Evolutionary conservation across 2,888 invertebrate genomes (phyloP), one percentile per base, ranked within the genome.

Genomic region (Podabrus alpinus): DNA sequence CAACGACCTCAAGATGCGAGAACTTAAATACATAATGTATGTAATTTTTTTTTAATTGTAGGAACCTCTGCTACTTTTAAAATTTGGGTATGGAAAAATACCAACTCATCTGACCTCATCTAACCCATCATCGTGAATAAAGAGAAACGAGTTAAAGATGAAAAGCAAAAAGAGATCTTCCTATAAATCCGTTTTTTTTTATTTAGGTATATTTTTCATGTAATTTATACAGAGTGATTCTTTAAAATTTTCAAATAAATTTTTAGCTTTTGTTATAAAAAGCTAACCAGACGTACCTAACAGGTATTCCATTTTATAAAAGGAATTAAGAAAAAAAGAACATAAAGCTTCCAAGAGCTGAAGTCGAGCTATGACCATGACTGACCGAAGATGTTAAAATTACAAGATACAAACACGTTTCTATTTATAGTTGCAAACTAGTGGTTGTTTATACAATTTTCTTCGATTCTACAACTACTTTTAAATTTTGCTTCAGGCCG

Each of bases 391-490:
- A 77, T 75, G 75, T 77, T 77, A 74, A 77, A 77, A 73, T 77
- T 77, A 75, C 75, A 72, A 74, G 77, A 75, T 68, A 74, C 74
- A 69, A 77, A 77, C 77, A 68, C 73, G 77, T 73, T 77, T 74
- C 77, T 77, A 77, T 77, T 77, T 77, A 77, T 77, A 77, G 75
- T 75, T 72, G 72, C 73, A 73, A 75, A 76, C 76, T 76, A 76
- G 76, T 73, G 73, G 76, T 76, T 70, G 73, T 76, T 76, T 72
- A 67, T 29, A 76, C 76, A 76, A 75, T 76, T 76, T 76, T 76
- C 70, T 72, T 64, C 67, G 75, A 75, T 72, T 73, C 69, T 72
- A 69, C 74, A 69, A 73, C 76, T 76, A 77, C 71, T 70, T 75
- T 77, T 77, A 77, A 75, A 70, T 19, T 72, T 69, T 21, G 73